Evolutionary conservation across 1,140 invertebrate species (phyloP).

Genomic region (Drosophila jambulina): DNA sequence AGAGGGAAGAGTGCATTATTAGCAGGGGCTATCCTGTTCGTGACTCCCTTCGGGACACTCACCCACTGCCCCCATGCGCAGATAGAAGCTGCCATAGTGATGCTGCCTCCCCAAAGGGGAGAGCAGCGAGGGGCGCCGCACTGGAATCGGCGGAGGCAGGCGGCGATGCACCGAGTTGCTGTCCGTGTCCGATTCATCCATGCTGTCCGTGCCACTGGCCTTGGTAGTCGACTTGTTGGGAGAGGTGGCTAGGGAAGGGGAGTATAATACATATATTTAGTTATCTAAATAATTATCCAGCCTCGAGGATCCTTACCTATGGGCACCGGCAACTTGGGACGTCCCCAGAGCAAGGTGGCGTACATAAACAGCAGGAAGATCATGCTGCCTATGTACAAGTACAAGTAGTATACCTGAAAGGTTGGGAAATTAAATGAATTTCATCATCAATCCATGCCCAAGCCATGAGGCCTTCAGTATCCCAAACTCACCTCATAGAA

Average conservation of each 20-base stretch:
- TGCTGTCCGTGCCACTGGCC: constrained; percentile 78
- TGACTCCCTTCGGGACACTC: constrained; percentile 77
- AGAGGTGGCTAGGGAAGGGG: constrained; percentile 43
- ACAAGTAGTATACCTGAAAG: constrained; percentile 92
- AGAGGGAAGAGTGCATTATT: constrained; percentile 16
- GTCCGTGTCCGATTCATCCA: constrained; percentile 87
- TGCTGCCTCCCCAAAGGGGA: constrained; percentile 87
- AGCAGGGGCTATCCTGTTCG: no score
- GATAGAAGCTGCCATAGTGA: constrained; percentile 96
- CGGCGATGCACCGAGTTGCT: constrained; percentile 86
- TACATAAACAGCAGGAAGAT: constrained; percentile 95
- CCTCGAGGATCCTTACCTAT: constrained; percentile 52
- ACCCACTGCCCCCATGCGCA: constrained; percentile 96
- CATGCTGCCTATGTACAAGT: constrained; percentile 96
- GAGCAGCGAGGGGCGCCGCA: constrained; percentile 85
- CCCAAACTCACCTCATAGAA: constrained; percentile 91
- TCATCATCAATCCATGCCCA: not conserved
- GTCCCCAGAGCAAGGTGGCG: constrained; percentile 89
- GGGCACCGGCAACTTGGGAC: constrained; percentile 84
- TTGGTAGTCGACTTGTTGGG: constrained; percentile 72
- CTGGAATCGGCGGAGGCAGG: constrained; percentile 75
- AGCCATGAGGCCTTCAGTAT: not conserved
- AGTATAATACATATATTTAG: no score
- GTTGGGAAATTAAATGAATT: no score
- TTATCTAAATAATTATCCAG: not conserved